These are phyloP conservation scores for Oreotrochilus melanogaster DNA, from an alignment of 2,113 vertebrate genomes.

Conservation along the genomic window DNA sequence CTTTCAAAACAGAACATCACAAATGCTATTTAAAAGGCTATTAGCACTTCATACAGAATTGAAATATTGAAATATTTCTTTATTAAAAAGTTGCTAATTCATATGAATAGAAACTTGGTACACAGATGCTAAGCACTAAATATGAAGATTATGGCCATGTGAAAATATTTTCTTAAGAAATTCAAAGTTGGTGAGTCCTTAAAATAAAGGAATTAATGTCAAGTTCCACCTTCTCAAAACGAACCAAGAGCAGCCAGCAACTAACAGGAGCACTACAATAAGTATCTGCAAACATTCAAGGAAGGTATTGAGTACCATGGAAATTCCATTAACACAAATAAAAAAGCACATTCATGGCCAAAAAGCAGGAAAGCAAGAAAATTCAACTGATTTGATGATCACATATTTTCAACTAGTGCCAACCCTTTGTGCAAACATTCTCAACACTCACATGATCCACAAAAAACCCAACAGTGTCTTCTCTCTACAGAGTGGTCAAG, in stretches of 20 bases:
- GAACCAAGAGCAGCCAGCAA: not conserved
- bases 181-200: not conserved
- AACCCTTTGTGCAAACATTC: not conserved
- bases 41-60: not conserved
- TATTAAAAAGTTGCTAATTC: not conserved
- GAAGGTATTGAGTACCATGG: not conserved
- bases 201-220: not conserved
- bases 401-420: not conserved
- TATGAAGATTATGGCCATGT: not conserved
- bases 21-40: not conserved
- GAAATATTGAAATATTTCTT: not conserved
- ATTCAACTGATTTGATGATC: not conserved
- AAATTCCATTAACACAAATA: not conserved
- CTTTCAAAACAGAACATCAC: not conserved
- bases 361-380: not conserved
- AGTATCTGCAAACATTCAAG: not conserved
- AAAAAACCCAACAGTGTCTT: not conserved
- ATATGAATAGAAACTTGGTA: not conserved
- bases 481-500: not conserved
- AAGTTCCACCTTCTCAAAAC: not conserved
- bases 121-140: not conserved
- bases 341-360: not conserved
- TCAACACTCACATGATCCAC: rapidly evolving
- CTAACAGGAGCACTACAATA: not conserved
- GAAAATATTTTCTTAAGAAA: not conserved